These are phyloP conservation scores for Caenorhabditis remanei DNA, from an alignment of 1,140 invertebrate species.

Conservation along the genomic window DNA sequence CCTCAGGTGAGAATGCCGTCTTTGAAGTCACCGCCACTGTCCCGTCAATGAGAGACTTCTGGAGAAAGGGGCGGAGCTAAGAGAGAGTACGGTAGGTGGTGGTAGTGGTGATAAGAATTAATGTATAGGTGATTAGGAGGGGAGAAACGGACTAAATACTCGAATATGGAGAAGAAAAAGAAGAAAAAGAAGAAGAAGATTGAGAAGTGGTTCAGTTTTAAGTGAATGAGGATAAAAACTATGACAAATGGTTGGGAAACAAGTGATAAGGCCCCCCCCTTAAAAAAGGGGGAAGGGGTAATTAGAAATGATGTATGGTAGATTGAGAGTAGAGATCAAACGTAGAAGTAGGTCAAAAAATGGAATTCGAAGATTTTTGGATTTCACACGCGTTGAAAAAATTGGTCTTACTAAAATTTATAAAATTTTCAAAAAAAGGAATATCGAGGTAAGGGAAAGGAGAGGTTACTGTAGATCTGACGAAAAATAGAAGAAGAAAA, in stretches of 20 bases:
- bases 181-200: not conserved
- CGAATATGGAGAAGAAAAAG: too few species aligned
- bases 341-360: not conserved
- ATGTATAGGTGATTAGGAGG: not conserved
- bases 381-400: too few species aligned
- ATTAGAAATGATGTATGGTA: not conserved
- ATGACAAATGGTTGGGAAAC: constrained; percentile 48
- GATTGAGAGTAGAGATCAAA: not conserved
- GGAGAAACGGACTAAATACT: too few species aligned
- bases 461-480: too few species aligned
- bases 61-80: not conserved
- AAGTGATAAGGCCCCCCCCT: too few species aligned
- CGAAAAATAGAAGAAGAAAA: too few species aligned
- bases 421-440: too few species aligned
- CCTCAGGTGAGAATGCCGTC: not conserved
- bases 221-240: constrained; percentile 25
- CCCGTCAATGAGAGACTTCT: too few species aligned
- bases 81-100: constrained; percentile 1
- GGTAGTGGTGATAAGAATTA: not conserved
- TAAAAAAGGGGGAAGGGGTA: not conserved
- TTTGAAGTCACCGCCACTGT: not conserved
- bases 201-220: not conserved
- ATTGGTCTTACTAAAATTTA: too few species aligned
- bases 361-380: too few species aligned
- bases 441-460: too few species aligned